A percentile compares a stretch with the other conserved stretches of the same genome.
Evolutionary conservation across 2,888 invertebrate species (phyloP).

Genomic region (Cheilosia vulpina): DNA sequence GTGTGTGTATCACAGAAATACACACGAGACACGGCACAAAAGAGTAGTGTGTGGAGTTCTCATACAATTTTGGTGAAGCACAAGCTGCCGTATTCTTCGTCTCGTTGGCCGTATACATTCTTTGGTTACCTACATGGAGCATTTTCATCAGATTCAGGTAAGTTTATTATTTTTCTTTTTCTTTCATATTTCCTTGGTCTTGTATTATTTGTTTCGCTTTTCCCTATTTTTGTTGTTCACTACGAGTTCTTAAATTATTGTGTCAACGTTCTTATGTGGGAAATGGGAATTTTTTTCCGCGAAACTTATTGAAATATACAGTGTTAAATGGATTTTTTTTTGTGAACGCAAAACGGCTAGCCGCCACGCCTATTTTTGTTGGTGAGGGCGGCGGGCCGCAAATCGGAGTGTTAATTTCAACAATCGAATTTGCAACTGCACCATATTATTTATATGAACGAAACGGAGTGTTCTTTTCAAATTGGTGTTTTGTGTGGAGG

Average conservation of each 20-base stretch:
- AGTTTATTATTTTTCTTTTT: conserved; percentile 78
- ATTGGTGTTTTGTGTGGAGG: conserved; percentile 26
- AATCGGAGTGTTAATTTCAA: neutral
- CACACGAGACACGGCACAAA: conserved; percentile 64
- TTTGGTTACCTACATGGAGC: conserved; percentile 80
- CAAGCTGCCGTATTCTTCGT: conserved; percentile 73
- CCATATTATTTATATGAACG: no score
- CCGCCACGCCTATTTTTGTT: conserved; percentile 68
- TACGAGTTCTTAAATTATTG: conserved; percentile 46
- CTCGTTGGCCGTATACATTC: conserved; percentile 74
- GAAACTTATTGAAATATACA: conserved; percentile 1
- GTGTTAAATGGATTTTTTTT: conserved; percentile 39
- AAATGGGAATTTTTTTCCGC: conserved; percentile 23
- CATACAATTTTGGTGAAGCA: conserved; percentile 70
- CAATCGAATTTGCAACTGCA: neutral
- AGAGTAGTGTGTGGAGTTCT: conserved; percentile 73
- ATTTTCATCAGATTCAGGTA: conserved; percentile 83
- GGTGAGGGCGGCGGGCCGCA: conserved; percentile 10
- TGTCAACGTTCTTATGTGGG: conserved; percentile 17
- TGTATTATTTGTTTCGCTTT: conserved; percentile 68
- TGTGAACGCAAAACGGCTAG: conserved; percentile 15
- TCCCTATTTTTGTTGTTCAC: conserved; percentile 66
- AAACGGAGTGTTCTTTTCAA: neutral
- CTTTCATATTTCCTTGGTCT: conserved; percentile 67
- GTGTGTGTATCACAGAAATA: conserved; percentile 60